Evolutionary conservation across 2,888 invertebrate species (phyloP).

Genomic region (Nomada hirtipes): DNA sequence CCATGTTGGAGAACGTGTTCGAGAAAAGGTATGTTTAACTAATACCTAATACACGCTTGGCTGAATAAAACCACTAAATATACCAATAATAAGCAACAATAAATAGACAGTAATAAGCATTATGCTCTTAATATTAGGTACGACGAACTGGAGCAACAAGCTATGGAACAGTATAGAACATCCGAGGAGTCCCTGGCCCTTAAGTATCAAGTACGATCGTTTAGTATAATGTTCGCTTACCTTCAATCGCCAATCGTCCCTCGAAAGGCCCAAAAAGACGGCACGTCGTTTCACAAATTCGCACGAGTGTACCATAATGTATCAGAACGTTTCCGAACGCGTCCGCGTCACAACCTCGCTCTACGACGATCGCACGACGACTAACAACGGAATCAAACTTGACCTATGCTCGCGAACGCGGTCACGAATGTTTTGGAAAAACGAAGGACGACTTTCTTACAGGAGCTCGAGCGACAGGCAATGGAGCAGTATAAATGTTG

Average conservation of each 20-base stretch:
- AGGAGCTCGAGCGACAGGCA: constrained; percentile 82
- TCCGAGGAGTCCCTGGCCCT: constrained; percentile 81
- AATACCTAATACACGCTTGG: background rate
- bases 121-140: constrained; percentile 60
- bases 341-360: no score
- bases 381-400: background rate
- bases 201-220: constrained; percentile 76
- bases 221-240: constrained; percentile 11
- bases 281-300: background rate
- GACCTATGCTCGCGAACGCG: background rate
- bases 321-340: background rate
- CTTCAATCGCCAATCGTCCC: background rate
- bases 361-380: background rate
- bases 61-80: background rate
- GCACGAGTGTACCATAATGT: background rate
- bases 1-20: constrained; percentile 68
- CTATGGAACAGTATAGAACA: constrained; percentile 88
- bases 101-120: background rate
- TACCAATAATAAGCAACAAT: background rate
- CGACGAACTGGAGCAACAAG: constrained; percentile 88
- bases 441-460: background rate
- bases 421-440: background rate
- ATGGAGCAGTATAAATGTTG: constrained; percentile 79
- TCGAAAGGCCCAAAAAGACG: background rate
- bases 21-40: constrained; percentile 68